Evolutionary conservation across 2,888 invertebrate species (phyloP), one percentile per base, ranked within the genome.

Genomic region (Heliconius ethilla): DNA sequence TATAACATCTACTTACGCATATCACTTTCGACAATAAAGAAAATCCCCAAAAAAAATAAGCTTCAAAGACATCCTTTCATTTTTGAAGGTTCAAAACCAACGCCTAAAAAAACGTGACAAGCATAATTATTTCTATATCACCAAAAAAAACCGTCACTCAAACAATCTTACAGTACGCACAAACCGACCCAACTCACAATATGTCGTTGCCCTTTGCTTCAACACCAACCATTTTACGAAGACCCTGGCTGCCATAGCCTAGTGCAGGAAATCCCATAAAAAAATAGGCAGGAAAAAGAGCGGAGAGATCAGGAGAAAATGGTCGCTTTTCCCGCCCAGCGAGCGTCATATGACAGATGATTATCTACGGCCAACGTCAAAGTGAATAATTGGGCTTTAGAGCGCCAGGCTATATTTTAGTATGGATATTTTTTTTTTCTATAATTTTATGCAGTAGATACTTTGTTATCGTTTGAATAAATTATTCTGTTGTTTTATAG

Each of bases 311-410:
- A 72, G 75, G 79, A 55, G 83, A 86, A 79, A 82, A 70, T 91
- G 91, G 93, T 76, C 87, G 83, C 84, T 83, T 86, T 83, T 86
- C 86, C 87, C 87, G 87, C 85, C 87, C 89, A 86, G 87, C 89
- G 87, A 86, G 87, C 89, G 87, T 90, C 89, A 89, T 90, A 91
- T 94, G 93, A 93, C 92, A 93, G 92, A 93, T 93, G 92, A 93
- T 94, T 93, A 94, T 94, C 93, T 93, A 93, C 89, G 89, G 88
- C 84, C 87, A 85, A 90, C 89, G 93, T 94, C 94, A 93, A 92
- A 93, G 91, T 94, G 94, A 94, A 94, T 94, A 93, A 94, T 94
- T 93, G 92, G 90, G 89, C 88, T 92, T 91, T 90, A 90, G 90
- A 89, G 89, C 86, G 89, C 87, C 80, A 80, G 72, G 80, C 77